Conservation (phyloP, 2,888 invertebrate genomes). For the Octonoba sinensis region DNA sequence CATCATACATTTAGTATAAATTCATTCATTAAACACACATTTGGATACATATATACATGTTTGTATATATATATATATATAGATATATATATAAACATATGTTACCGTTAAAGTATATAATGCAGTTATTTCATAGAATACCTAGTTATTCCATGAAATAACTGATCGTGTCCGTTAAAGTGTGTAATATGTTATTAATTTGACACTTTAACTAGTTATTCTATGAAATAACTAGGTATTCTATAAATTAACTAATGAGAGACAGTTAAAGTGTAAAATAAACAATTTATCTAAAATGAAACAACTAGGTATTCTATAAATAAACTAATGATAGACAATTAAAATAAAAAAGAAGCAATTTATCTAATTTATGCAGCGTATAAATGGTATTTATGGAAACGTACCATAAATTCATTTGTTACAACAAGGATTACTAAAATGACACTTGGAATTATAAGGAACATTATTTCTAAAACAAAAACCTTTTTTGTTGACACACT, state of each 20-base stretch:
- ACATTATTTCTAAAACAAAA: conserved; percentile 44
- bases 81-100: conserved; percentile 37
- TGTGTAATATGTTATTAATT: conserved; percentile 53
- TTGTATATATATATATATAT: conserved; percentile 9
- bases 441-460: conserved; percentile 28
- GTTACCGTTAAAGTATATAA: conserved; percentile 54
- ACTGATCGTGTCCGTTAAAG: conserved; percentile 57
- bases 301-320: no score
- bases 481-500: conserved; percentile 53
- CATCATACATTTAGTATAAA: no score
- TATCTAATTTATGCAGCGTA: conserved; percentile 55
- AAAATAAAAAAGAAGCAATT: conserved; percentile 52
- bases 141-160: conserved; percentile 54
- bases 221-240: no score
- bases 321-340: conserved; percentile 39
- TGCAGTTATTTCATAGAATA: conserved; percentile 54
- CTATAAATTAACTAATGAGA: no score
- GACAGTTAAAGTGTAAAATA: no score
- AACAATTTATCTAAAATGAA: no score
- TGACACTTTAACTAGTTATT: conserved; percentile 36
- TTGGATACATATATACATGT: no score
- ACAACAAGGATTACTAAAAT: conserved; percentile 39
- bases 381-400: conserved; percentile 52
- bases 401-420: conserved; percentile 50
- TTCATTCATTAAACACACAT: no score